Conservation (phyloP, 92 coral and sea anemone species). For the Zoanthus gigantus region DNA sequence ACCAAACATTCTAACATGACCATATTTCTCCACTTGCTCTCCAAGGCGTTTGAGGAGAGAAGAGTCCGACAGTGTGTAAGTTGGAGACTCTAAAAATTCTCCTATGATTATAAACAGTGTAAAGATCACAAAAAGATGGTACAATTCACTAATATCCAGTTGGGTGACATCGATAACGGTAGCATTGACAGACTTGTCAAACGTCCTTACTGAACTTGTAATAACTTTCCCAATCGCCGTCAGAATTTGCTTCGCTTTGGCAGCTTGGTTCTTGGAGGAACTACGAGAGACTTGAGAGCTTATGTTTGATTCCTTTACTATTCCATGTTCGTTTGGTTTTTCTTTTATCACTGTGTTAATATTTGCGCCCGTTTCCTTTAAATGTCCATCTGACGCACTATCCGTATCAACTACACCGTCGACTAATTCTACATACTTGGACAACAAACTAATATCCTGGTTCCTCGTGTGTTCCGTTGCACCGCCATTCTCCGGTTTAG, state of each 20-base stretch:
- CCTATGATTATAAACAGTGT: conserved; percentile 59
- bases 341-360: too few species aligned
- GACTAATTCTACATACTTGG: neutral
- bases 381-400: too few species aligned
- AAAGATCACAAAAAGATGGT: conserved; percentile 61
- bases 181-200: conserved; percentile 30
- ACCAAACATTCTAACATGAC: conserved; percentile 62
- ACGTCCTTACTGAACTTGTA: neutral
- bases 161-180: conserved; percentile 43
- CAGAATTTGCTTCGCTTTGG: neutral
- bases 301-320: neutral
- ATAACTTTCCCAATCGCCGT: conserved; percentile 4
- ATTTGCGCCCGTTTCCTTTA: neutral
- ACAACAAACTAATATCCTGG: neutral
- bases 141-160: conserved; percentile 51
- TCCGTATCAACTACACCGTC: neutral
- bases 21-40: conserved; percentile 51
- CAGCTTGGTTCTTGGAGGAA: neutral
- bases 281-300: neutral
- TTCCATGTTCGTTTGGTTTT: too few species aligned
- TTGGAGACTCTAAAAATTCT: conserved; percentile 65
- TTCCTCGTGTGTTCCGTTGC: neutral
- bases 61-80: conserved; percentile 60
- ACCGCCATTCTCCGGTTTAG: neutral
- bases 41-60: conserved; percentile 54